Evolutionary conservation across 2,888 invertebrate species (phyloP).

Genomic region (Proisotoma minuta): DNA sequence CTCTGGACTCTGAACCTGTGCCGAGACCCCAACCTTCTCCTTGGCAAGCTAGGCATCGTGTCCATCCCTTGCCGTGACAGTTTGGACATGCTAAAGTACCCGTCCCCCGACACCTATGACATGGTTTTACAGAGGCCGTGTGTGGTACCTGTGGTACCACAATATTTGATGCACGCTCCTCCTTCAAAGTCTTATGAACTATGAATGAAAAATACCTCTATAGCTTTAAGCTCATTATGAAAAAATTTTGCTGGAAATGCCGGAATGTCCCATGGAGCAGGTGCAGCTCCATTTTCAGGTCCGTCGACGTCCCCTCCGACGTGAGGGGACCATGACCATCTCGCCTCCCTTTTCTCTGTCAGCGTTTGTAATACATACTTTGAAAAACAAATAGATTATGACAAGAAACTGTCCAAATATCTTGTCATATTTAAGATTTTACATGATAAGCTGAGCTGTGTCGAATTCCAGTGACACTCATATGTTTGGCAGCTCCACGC

Average conservation of each 20-base stretch:
- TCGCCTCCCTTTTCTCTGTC: conserved; percentile 54
- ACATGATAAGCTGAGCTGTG: conserved; percentile 56
- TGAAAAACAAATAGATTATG: neutral
- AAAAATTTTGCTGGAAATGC: conserved; percentile 52
- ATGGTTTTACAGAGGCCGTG: conserved; percentile 54
- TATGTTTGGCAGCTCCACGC: conserved; percentile 52
- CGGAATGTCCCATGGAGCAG: conserved; percentile 54
- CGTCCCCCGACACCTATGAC: conserved; percentile 52
- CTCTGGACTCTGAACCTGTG: conserved; percentile 50
- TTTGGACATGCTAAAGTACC: conserved; percentile 51
- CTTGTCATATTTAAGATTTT: conserved; percentile 40
- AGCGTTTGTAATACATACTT: conserved; percentile 57
- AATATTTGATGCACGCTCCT: neutral
- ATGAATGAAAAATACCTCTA: conserved; percentile 43
- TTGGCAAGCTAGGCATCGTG: conserved; percentile 53
- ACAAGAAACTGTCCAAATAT: neutral
- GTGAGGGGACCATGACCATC: conserved; percentile 56
- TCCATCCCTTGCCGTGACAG: conserved; percentile 54
- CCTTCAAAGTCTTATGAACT: neutral
- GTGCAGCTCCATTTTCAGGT: conserved; percentile 50
- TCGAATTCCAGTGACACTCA: conserved; percentile 53
- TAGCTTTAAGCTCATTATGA: conserved; percentile 51
- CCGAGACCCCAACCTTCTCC: conserved; percentile 53
- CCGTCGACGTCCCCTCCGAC: conserved; percentile 53
- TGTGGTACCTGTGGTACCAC: conserved; percentile 52